A percentile compares a stretch with the other conserved stretches of the same genome.
phyloP scores from a whole-genome alignment of 2,113 vertebrate species.

The Notechis scutatus region DNA sequence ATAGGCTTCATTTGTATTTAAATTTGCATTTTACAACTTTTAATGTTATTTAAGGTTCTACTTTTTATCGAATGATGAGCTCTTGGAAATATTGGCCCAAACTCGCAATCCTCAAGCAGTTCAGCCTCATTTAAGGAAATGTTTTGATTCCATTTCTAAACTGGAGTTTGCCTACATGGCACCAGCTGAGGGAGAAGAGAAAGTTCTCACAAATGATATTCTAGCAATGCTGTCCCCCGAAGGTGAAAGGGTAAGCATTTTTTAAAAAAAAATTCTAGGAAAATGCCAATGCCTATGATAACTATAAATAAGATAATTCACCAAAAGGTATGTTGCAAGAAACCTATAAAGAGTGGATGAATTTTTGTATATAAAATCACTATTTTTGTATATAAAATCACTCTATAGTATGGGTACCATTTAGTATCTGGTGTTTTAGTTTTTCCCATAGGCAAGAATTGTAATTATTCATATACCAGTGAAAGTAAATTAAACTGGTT shows the following conservation, averaged over 20 bases:
- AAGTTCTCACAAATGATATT: conserved; percentile 76
- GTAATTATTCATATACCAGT: neutral
- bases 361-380: neutral
- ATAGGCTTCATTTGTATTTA: neutral
- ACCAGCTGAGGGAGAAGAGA: conserved; percentile 65
- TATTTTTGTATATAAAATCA: neutral
- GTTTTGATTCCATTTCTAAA: conserved; percentile 79
- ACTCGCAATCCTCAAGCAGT: conserved; percentile 83
- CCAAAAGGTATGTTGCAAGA: neutral
- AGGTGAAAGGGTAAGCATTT: conserved; percentile 73
- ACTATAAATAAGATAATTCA: neutral
- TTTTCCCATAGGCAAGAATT: neutral
- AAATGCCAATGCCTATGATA: neutral
- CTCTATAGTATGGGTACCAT: neutral
- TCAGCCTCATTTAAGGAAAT: conserved; percentile 84
- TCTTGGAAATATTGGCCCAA: conserved; percentile 85
- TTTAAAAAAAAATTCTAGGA: neutral
- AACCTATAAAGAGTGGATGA: neutral
- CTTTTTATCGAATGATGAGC: conserved; percentile 84
- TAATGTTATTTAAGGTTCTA: conserved; percentile 74
- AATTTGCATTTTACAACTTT: neutral
- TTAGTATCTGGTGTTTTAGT: neutral
- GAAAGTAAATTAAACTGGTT: neutral
- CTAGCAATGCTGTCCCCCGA: conserved; percentile 83
- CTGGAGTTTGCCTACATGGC: conserved; percentile 75